Evolutionary conservation across 37 sponge, comb jelly and placozoan species (phyloP), one percentile per base, ranked within the genome.

Genomic region (Spongilla lacustris): DNA sequence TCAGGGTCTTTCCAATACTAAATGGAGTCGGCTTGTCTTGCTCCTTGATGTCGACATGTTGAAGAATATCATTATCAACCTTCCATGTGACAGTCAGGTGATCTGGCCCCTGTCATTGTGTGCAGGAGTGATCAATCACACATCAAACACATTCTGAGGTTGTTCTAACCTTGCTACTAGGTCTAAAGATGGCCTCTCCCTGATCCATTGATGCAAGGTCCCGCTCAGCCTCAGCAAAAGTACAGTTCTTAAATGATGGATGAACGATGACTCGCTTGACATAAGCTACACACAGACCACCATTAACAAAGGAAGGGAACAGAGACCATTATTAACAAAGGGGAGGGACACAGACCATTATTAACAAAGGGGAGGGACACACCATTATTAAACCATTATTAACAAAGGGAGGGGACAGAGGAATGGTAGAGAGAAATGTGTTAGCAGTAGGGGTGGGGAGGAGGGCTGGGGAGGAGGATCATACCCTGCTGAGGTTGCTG

Each of bases 161-260:
- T 23, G 11, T 83, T 48, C 70, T 50, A 74, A 95, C 99, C 85
- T 95, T 95, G 50, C 93, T 89, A 35, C 97, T 97, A 0, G 99
- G 99, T 87, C 99, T 88, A 67, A 98, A 95, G 41, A 98, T 89
- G 76, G 89, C 91, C n/a, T 97, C 97, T 50, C 99, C 99, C 67
- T 85, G 88, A 1, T 97, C 93, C 82, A 90, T 71, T 14, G 70
- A 73, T 14, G 83, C 88, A 38, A 98, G 82, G 8, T 71, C 5
- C 68, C 89, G 89, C 73, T 90, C 89, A 31, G 95, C 94, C 69
- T 96, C 94, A 12, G 69, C 69, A 82, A 86, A 97, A 23, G 96
- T 78, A 50, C 83, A 50, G 78, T 97, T 97, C 79, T 88, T 89
- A 77, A 97, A 98, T 36, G 92, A 75, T 10, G 99, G 99, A 80